Conservation (phyloP, 1,140 invertebrate genomes). For the Drosophila kohkoa region DNA sequence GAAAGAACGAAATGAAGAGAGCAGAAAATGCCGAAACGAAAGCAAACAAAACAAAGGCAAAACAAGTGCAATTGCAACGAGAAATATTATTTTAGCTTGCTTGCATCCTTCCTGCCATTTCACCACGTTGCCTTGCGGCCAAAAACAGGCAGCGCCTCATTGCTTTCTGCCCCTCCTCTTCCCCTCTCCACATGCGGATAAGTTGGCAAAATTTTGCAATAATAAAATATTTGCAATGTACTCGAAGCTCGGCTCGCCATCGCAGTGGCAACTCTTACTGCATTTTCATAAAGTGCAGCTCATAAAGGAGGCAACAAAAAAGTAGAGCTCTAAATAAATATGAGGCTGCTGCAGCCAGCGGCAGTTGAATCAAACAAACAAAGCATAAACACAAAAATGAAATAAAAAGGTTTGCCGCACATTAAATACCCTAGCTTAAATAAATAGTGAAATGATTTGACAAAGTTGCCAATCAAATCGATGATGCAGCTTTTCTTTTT, state of each 20-base stretch:
- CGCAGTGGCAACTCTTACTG: slow-evolving; percentile 51
- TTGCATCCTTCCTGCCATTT: slow-evolving; percentile 72
- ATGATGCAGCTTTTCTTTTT: not conserved
- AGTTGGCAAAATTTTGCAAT: slow-evolving; percentile 81
- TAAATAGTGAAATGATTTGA: no score
- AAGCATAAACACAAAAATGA: slow-evolving; percentile 66
- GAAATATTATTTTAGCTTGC: slow-evolving; percentile 82
- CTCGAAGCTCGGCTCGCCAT: slow-evolving; percentile 51
- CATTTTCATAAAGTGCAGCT: slow-evolving; percentile 83
- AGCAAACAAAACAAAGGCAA: slow-evolving; percentile 23
- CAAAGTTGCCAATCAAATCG: not conserved
- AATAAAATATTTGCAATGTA: slow-evolving; percentile 83
- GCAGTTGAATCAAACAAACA: slow-evolving; percentile 26
- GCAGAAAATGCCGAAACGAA: not conserved
- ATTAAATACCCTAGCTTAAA: not conserved
- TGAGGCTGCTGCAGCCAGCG: slow-evolving; percentile 49
- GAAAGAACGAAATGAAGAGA: slow-evolving; percentile 26
- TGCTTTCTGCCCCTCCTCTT: not conserved
- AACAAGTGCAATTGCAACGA: slow-evolving; percentile 62
- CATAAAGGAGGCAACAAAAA: slow-evolving; percentile 72
- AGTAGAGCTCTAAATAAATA: slow-evolving; percentile 68
- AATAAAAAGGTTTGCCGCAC: slow-evolving; percentile 33
- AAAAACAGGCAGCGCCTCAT: slow-evolving; percentile 32
- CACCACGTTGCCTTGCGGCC: slow-evolving; percentile 49
- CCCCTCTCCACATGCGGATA: slow-evolving; percentile 66